These are phyloP conservation scores for Anneissia japonica DNA, from an alignment of 35 echinoderm and acorn worm species.

Conservation along the genomic window DNA sequence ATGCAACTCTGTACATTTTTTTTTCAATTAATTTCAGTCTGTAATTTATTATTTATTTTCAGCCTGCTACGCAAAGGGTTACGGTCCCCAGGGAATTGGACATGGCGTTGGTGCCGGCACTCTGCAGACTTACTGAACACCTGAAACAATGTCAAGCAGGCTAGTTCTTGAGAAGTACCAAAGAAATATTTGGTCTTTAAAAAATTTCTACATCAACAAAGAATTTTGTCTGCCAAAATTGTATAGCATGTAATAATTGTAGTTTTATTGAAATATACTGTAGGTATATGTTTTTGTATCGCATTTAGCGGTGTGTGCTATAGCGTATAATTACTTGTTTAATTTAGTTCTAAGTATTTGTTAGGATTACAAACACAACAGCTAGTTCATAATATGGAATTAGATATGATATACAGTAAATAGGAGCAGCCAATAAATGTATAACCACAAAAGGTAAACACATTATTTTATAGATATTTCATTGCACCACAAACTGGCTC, in stretches of 20 bases:
- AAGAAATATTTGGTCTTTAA: neutral
- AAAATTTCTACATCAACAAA: neutral
- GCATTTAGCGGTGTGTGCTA: too few relatives aligned
- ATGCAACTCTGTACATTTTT: too few relatives aligned
- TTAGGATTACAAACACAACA: too few relatives aligned
- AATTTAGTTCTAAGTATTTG: too few relatives aligned
- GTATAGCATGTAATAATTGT: neutral
- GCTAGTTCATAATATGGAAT: too few relatives aligned
- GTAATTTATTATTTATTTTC: constrained; percentile 19
- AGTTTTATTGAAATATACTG: neutral
- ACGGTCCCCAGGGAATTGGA: constrained; percentile 62
- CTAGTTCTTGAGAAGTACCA: neutral
- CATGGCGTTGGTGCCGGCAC: constrained; percentile 58
- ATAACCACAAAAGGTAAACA: too few relatives aligned
- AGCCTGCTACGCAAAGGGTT: constrained; percentile 66
- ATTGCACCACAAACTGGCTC: too few relatives aligned
- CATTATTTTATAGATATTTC: too few relatives aligned
- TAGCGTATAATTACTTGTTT: too few relatives aligned
- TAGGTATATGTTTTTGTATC: neutral
- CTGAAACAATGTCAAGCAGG: neutral
- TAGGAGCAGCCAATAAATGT: too few relatives aligned
- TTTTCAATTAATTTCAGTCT: too few relatives aligned
- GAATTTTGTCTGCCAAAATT: neutral
- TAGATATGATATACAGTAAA: too few relatives aligned
- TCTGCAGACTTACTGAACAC: constrained; percentile 20